These are phyloP conservation scores for Cylloceria caligata DNA, from an alignment of 2,888 invertebrate genomes.

Conservation along the genomic window DNA sequence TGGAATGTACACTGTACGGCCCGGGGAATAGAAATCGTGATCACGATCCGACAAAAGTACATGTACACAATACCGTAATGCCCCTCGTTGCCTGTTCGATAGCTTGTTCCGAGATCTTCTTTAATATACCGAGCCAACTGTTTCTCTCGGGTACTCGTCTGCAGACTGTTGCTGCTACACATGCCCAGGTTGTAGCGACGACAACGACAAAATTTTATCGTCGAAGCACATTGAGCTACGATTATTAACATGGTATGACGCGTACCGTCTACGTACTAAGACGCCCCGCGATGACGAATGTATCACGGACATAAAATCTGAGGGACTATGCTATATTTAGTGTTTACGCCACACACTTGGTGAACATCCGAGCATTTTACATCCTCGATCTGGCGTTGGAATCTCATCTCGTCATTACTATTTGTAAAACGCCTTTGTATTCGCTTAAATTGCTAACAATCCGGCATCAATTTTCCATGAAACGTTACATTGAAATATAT, in stretches of 20 bases:
- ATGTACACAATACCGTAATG: slow-evolving; percentile 36
- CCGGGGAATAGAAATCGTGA: slow-evolving; percentile 49
- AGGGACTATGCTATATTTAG: slow-evolving; percentile 66
- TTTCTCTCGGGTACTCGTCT: background rate
- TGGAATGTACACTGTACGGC: slow-evolving; percentile 29
- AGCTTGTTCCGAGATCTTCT: slow-evolving; percentile 4
- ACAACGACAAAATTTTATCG: slow-evolving; percentile 44
- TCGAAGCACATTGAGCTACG: slow-evolving; percentile 33
- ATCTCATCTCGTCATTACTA: slow-evolving; percentile 53
- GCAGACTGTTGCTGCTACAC: slow-evolving; percentile 15
- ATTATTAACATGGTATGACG: slow-evolving; percentile 31
- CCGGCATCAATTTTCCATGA: background rate
- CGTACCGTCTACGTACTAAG: slow-evolving; percentile 7
- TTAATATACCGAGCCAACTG: background rate
- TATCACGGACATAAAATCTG: slow-evolving; percentile 51
- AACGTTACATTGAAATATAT: no score
- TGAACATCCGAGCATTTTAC: slow-evolving; percentile 57
- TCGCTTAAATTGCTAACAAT: background rate
- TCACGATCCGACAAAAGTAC: slow-evolving; percentile 36
- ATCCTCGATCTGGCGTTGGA: slow-evolving; percentile 17
- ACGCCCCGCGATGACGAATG: slow-evolving; percentile 41
- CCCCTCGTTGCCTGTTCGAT: background rate
- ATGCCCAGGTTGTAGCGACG: background rate
- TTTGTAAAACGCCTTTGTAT: slow-evolving; percentile 21
- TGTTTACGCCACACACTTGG: slow-evolving; percentile 53